Evolutionary conservation across 2,113 vertebrate genomes (phyloP).

Genomic region (Pteropus alecto): DNA sequence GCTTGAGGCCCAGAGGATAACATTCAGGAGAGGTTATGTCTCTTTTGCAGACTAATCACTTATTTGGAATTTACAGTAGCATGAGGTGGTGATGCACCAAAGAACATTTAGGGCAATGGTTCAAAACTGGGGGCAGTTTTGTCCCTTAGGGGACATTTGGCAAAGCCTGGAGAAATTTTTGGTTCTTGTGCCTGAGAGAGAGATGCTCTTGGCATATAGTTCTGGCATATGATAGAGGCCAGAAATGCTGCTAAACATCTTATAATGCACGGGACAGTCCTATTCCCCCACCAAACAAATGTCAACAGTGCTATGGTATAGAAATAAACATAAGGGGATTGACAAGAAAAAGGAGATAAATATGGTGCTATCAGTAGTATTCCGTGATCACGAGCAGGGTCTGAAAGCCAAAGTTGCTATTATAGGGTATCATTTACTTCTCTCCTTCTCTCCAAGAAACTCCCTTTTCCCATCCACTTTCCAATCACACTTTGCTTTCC

Average conservation of each 20-base stretch:
- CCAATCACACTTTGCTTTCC: neutral
- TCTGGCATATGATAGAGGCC: neutral
- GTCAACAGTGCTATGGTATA: neutral
- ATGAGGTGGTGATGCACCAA: neutral
- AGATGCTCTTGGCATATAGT: neutral
- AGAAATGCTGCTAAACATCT: neutral
- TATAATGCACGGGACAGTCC: neutral
- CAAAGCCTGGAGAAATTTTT: neutral
- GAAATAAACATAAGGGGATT: neutral
- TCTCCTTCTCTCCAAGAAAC: neutral
- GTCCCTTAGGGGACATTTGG: neutral
- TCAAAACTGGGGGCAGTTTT: neutral
- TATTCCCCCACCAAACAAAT: neutral
- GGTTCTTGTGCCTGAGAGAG: neutral
- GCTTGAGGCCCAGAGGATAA: neutral
- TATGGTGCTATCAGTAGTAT: neutral
- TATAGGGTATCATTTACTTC: rapidly evolving
- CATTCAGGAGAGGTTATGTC: neutral
- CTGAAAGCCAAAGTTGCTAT: neutral
- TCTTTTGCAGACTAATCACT: neutral
- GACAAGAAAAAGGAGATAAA: neutral
- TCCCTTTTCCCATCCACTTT: neutral
- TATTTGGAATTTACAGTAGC: neutral
- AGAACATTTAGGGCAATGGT: neutral
- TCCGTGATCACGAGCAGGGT: neutral